Percentiles rank a stretch among this genome's conserved stretches.
Conservation (phyloP, 2,113 vertebrate species). For the Scomber colias region DNA sequence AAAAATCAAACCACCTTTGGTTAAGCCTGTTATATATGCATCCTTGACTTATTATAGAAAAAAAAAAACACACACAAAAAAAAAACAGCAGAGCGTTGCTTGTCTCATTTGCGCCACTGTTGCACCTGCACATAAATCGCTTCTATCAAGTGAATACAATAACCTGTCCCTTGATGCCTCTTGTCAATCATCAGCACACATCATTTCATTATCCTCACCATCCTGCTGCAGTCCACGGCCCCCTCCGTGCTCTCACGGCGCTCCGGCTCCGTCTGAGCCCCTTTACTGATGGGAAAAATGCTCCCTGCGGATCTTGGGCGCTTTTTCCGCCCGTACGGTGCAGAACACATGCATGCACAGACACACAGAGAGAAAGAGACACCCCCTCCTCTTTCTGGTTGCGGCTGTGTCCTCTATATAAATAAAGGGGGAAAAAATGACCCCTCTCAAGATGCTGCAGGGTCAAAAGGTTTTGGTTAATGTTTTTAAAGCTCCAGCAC, state of each 20-base stretch:
- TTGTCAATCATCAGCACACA: background rate
- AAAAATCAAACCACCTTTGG: conserved; percentile 48
- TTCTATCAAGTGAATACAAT: background rate
- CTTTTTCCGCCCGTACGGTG: conserved; percentile 95
- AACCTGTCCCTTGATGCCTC: conserved; percentile 18
- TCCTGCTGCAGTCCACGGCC: conserved; percentile 93
- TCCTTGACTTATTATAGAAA: background rate
- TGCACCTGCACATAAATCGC: conserved; percentile 12
- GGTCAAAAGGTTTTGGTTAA: background rate
- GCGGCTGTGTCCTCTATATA: conserved; percentile 31
- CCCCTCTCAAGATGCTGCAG: background rate
- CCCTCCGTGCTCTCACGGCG: conserved; percentile 89
- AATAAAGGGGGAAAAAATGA: background rate
- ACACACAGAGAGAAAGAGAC: background rate
- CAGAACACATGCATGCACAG: conserved; percentile 96
- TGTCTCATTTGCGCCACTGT: background rate
- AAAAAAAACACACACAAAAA: no score
- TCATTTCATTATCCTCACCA: conserved; percentile 84
- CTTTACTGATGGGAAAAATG: conserved; percentile 89
- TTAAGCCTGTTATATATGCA: background rate
- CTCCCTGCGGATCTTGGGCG: conserved; percentile 91
- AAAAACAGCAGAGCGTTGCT: background rate
- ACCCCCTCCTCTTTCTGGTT: background rate
- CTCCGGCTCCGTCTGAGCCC: conserved; percentile 86
- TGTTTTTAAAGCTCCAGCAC: background rate